These are phyloP conservation scores for Scomberomorus guttatus DNA, from an alignment of 2,797 vertebrate genomes.

Conservation along the genomic window DNA sequence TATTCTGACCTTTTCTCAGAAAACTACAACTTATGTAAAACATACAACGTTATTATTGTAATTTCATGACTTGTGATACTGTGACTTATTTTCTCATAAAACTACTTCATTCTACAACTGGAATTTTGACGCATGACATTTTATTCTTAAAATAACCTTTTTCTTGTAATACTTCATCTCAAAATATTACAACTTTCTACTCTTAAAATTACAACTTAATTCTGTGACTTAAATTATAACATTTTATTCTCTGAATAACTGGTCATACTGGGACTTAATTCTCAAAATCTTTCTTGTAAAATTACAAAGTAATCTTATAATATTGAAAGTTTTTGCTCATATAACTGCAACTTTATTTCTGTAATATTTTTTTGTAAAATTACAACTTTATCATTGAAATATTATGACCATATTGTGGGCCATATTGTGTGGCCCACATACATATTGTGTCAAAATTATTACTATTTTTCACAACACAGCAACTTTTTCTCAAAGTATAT, in stretches of 20 bases:
- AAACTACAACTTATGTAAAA: background rate
- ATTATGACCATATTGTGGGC: background rate
- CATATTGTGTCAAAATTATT: too few species aligned
- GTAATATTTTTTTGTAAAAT: background rate
- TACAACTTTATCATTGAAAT: background rate
- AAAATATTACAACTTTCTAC: too few species aligned
- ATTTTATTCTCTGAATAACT: background rate
- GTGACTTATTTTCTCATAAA: background rate
- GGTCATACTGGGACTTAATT: background rate
- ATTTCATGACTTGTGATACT: background rate
- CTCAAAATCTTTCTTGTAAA: background rate
- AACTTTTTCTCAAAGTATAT: constrained; percentile 3
- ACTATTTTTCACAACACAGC: background rate
- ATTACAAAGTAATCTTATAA: background rate
- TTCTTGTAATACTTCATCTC: too few species aligned
- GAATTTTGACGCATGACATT: too few species aligned
- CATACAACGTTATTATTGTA: background rate
- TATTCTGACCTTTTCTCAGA: background rate
- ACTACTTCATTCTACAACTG: background rate
- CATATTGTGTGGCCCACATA: too few species aligned
- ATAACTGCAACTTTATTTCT: background rate
- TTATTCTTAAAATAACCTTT: too few species aligned
- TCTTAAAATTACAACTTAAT: too few species aligned
- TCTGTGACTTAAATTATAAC: background rate
- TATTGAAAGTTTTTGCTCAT: background rate